These are phyloP conservation scores for Ahaetulla prasina DNA, from an alignment of 2,113 vertebrate genomes.

Conservation along the genomic window DNA sequence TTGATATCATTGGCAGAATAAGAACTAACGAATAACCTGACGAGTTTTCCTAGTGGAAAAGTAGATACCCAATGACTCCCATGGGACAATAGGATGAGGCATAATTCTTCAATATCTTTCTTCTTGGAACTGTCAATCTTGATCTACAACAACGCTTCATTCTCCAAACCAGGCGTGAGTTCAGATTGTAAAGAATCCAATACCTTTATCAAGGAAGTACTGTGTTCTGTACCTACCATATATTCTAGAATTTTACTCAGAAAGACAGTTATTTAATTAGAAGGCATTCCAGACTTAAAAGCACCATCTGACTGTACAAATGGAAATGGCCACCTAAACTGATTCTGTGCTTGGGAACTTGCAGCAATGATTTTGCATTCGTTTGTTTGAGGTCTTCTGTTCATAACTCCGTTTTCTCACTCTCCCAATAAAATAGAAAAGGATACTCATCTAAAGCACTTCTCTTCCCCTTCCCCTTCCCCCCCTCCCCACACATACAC, in stretches of 20 bases:
- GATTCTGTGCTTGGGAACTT: neutral
- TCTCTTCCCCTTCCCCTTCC: neutral
- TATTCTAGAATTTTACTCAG: neutral
- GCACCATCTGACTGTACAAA: neutral
- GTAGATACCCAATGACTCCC: neutral
- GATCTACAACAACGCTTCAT: neutral
- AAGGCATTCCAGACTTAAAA: constrained; percentile 1
- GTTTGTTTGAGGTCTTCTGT: constrained; percentile 13
- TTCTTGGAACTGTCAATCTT: neutral
- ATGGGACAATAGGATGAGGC: neutral
- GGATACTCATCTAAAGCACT: constrained; percentile 38
- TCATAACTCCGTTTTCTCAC: constrained; percentile 6
- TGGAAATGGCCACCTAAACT: neutral
- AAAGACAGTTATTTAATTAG: neutral
- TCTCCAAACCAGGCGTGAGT: neutral
- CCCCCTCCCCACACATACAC: too few relatives aligned
- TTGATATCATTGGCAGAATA: neutral
- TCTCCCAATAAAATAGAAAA: constrained; percentile 16
- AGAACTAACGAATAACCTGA: neutral
- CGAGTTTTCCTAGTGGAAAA: neutral
- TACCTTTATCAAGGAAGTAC: neutral
- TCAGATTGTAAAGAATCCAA: neutral
- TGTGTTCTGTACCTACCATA: neutral
- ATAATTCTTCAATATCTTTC: neutral
- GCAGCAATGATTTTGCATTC: neutral